Conservation (phyloP, 2,113 vertebrate species). For the Ornithorhynchus anatinus region DNA sequence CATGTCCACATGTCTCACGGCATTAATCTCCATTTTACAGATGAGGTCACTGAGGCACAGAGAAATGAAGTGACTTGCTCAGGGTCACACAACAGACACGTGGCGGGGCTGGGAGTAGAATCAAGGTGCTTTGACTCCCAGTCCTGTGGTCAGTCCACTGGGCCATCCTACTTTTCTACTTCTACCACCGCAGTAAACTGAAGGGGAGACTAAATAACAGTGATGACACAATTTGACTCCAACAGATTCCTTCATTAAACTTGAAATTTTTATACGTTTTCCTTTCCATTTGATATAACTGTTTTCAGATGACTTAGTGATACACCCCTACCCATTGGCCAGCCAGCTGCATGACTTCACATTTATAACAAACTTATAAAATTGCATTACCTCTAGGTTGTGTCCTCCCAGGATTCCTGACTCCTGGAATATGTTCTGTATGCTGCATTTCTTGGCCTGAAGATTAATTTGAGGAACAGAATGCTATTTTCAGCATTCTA, state of each 20-base stretch:
- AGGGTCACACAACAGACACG: too few relatives aligned
- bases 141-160: too few relatives aligned
- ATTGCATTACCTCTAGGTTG: conserved; percentile 68
- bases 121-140: too few relatives aligned
- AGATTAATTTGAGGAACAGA: too few relatives aligned
- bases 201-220: conserved; percentile 44
- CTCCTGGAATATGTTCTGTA: conserved; percentile 58
- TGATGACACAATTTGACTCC: conserved; percentile 54
- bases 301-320: conserved; percentile 71
- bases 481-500: too few relatives aligned
- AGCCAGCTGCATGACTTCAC: conserved; percentile 76
- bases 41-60: too few relatives aligned
- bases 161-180: conserved; percentile 43
- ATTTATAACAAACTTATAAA: conserved; percentile 60
- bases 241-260: conserved; percentile 66
- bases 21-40: too few relatives aligned
- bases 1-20: too few relatives aligned
- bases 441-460: conserved; percentile 49
- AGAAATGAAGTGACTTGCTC: too few relatives aligned
- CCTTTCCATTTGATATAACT: conserved; percentile 68
- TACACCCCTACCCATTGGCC: conserved; percentile 69
- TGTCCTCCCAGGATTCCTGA: conserved; percentile 66
- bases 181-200: conserved; percentile 40
- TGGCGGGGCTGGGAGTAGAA: too few relatives aligned
- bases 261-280: conserved; percentile 64